phyloP scores from a whole-genome alignment of 2,113 vertebrate species.

The Pelecanoides urinatrix region DNA sequence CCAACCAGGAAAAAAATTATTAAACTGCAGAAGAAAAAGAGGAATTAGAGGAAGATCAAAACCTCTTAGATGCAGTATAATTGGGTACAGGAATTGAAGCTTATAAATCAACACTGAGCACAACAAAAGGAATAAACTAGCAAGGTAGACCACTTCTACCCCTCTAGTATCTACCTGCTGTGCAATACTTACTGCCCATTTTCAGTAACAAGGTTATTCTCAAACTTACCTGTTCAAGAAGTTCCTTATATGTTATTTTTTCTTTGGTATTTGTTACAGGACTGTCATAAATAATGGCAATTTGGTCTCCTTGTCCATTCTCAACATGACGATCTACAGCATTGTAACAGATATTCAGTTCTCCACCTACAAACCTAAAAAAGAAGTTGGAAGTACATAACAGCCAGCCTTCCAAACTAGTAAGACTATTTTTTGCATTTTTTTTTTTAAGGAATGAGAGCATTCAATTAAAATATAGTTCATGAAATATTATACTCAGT shows the following conservation, averaged over 20 bases:
- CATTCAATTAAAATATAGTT: neutral
- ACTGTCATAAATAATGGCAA: slow-evolving; percentile 92
- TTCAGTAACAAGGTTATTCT: neutral
- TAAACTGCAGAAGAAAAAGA: neutral
- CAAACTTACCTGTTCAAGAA: slow-evolving; percentile 84
- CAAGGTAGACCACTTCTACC: neutral
- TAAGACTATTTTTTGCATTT: neutral
- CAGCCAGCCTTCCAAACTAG: neutral
- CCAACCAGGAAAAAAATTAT: neutral
- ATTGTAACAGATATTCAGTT: slow-evolving; percentile 94
- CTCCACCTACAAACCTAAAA: slow-evolving; percentile 91
- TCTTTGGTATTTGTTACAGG: slow-evolving; percentile 88
- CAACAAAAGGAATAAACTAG: neutral
- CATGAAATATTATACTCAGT: neutral
- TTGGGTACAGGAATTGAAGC: neutral
- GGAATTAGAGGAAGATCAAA: neutral
- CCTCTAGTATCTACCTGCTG: neutral
- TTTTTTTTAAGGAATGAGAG: neutral
- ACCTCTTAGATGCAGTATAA: neutral
- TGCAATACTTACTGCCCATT: neutral
- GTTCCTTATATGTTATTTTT: slow-evolving; percentile 84
- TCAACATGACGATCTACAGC: slow-evolving; percentile 92
- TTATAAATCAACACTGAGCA: neutral
- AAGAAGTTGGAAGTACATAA: neutral
- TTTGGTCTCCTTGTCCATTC: slow-evolving; percentile 83